These are phyloP conservation scores for Solen grandis DNA, from an alignment of 1,140 invertebrate species.

Conservation along the genomic window DNA sequence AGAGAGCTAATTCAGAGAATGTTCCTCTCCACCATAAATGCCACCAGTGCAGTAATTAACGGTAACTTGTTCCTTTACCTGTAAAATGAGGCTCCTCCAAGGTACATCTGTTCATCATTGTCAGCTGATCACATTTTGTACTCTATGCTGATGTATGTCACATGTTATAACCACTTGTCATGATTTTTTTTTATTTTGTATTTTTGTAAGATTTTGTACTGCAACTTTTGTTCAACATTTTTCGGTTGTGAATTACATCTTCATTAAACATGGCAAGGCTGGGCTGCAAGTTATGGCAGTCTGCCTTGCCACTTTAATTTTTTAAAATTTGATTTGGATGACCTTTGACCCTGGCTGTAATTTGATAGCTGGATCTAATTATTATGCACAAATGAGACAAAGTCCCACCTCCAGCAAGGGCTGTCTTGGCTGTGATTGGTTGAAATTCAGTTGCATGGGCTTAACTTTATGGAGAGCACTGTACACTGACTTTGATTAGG, in stretches of 20 bases:
- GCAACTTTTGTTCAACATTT: background rate
- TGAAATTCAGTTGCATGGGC: conserved; percentile 7
- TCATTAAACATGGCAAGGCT: background rate
- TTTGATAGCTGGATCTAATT: background rate
- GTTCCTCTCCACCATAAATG: no score
- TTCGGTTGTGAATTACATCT: background rate
- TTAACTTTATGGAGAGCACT: background rate
- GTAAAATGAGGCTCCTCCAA: no score
- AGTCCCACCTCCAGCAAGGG: conserved; percentile 16
- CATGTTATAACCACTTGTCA: background rate
- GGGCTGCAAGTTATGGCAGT: background rate
- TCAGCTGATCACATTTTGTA: no score
- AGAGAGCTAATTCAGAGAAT: no score
- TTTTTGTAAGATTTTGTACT: background rate
- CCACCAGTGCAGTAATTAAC: no score
- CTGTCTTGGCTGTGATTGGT: conserved; percentile 32
- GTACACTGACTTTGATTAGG: background rate
- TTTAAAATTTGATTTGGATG: conserved; percentile 55
- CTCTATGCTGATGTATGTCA: conserved; percentile 3
- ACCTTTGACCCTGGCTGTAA: conserved; percentile 53
- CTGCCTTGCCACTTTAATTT: conserved; percentile 34
- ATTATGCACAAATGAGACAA: background rate
- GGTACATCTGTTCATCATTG: no score
- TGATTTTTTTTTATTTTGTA: background rate
- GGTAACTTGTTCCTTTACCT: no score